A percentile compares a stretch with the other conserved stretches of the same genome.
Evolutionary conservation across 2,888 invertebrate genomes (phyloP).

Genomic region (Mythimna lalbum): DNA sequence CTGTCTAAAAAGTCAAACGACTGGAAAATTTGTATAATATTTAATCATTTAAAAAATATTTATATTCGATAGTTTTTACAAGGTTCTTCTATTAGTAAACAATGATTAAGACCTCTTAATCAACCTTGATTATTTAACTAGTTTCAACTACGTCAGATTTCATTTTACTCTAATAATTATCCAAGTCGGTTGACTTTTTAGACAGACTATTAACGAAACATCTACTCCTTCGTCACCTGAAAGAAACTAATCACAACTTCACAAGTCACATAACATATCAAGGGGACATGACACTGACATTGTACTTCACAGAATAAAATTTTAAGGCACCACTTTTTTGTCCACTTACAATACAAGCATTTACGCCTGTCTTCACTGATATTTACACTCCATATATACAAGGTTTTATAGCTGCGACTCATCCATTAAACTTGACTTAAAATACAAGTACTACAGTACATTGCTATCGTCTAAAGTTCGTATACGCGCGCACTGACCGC

Average conservation of each 20-base stretch:
- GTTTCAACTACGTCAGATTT: no score
- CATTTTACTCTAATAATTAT: no score
- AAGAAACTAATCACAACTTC: background rate
- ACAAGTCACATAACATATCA: background rate
- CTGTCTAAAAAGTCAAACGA: no score
- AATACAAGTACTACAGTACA: conserved; percentile 58
- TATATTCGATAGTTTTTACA: no score
- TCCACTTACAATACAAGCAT: conserved; percentile 5
- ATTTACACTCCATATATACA: conserved; percentile 58
- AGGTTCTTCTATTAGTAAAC: no score
- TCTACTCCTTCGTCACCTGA: conserved; percentile 15
- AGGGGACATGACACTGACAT: conserved; percentile 13
- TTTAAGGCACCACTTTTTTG: conserved; percentile 6
- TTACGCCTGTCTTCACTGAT: conserved; percentile 14
- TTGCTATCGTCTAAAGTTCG: conserved; percentile 50
- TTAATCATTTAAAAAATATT: no score
- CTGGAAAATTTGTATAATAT: no score
- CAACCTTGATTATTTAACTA: no score
- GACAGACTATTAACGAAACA: conserved; percentile 23
- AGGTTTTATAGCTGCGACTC: conserved; percentile 51
- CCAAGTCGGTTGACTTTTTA: no score
- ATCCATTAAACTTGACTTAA: conserved; percentile 60
- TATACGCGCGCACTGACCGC: conserved; percentile 49
- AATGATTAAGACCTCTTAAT: no score
- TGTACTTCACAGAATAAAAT: conserved; percentile 10